A percentile compares a stretch with the other conserved stretches of the same genome.
Evolutionary conservation across 2,113 vertebrate genomes (phyloP).

Genomic region (Amblyornis subalaris): DNA sequence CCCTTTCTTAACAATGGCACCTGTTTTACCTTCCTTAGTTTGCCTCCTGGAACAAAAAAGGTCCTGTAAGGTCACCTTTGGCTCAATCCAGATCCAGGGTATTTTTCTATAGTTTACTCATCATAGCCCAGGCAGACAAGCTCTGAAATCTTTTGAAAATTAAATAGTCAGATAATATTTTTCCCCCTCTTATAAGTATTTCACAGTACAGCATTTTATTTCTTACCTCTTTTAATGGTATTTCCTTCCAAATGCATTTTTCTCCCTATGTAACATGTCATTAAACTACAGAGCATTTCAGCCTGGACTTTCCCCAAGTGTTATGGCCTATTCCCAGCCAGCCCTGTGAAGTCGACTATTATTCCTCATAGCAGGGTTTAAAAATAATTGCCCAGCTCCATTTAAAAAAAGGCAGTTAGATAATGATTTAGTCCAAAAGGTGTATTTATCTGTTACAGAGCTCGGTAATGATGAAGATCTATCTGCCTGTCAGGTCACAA

Average conservation of each 20-base stretch:
- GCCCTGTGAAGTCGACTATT: slow-evolving; percentile 50
- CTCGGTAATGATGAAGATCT: not conserved
- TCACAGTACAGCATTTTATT: slow-evolving; percentile 8
- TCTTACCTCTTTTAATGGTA: slow-evolving; percentile 57
- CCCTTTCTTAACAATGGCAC: slow-evolving; percentile 42
- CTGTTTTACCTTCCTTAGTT: slow-evolving; percentile 55
- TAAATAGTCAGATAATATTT: not conserved
- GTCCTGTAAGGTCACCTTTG: slow-evolving; percentile 48
- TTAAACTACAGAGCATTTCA: slow-evolving; percentile 60
- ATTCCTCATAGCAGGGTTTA: slow-evolving; percentile 62
- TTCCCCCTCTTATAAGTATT: not conserved
- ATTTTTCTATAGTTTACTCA: slow-evolving; percentile 19
- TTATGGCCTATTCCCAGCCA: slow-evolving; percentile 55
- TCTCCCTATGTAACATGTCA: slow-evolving; percentile 55
- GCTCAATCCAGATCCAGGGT: not conserved
- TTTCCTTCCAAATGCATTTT: slow-evolving; percentile 63
- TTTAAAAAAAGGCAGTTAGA: not conserved
- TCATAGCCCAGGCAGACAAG: not conserved
- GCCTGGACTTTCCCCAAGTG: slow-evolving; percentile 63
- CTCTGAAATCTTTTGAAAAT: slow-evolving; percentile 38
- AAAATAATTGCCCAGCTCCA: slow-evolving; percentile 62
- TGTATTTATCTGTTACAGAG: slow-evolving; percentile 12
- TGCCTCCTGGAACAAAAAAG: slow-evolving; percentile 47
- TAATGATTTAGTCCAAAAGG: slow-evolving; percentile 9
- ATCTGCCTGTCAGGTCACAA: not conserved